Base-by-base conservation (phyloP, 2,113 vertebrate genomes). In the Syngnathus typhle region DNA sequence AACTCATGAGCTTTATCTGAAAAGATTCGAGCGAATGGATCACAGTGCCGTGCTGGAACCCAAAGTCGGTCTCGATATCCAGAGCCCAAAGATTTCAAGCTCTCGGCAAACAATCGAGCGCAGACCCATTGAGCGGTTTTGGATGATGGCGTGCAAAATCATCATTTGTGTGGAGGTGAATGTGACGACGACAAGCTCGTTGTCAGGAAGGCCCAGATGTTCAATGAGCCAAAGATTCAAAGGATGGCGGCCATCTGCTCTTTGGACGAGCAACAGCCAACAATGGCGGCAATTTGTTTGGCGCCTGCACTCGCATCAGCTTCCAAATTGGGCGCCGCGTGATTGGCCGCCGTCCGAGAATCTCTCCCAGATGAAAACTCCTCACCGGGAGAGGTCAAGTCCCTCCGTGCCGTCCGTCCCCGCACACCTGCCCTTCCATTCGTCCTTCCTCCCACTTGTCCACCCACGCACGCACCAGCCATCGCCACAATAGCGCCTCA, bases 401-500 rank as follows among this genome's bases (percentile, higher is more conserved):
- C 66, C 68, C 55, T 56, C 5, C 16, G 63, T 60, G 56, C 60
- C 66, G 73, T 69, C 69, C 69, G 49, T 55, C 60, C 70, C 60
- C 71, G 54, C 9, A 39, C 62, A 27, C 61, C 68, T 68, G 67
- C 67, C 64, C 56, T 64, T 4, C 44, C 21, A 8, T 18, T 44
- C 43, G 13, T 23, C 43, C 61, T 39, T 63, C 41, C 60, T 62
- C 13, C 56, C 27, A 58, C 15, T 19, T n/a, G 74, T 55, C 65
- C 38, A 41, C 55, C 27, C 27, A 32, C 27, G 27, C 27, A 32
- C 27, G 27, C 27, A 32, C 70, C 79, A 63, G 67, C 61, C 76
- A 71, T 81, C 74, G 72, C 71, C 64, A 72, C 83, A 85, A 88
- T 85, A 80, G 74, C 76, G 75, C 79, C 27, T 84, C 77, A 86